A percentile compares a stretch with the other conserved stretches of the same genome.
These are phyloP conservation scores for Coregonus suidteri DNA, from an alignment of 2,797 vertebrate species.

Conservation along the genomic window DNA sequence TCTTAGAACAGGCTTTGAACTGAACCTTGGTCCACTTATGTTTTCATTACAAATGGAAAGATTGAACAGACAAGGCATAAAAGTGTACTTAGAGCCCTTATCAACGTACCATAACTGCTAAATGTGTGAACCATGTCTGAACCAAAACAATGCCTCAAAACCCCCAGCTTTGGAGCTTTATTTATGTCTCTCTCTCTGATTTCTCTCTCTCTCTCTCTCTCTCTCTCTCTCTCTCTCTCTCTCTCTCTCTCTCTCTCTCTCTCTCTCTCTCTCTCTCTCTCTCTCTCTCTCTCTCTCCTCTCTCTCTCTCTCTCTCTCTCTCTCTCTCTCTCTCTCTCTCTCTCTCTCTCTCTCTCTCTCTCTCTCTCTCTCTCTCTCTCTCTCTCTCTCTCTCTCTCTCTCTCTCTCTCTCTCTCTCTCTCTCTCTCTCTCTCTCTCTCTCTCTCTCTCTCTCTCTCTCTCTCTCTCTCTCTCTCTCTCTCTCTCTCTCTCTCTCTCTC, in stretches of 20 bases:
- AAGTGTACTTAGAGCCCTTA: neutral
- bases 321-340: neutral
- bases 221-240: conserved; percentile 18
- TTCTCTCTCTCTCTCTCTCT: neutral
- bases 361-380: neutral
- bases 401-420: neutral
- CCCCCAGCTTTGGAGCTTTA: neutral
- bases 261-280: conserved; percentile 25
- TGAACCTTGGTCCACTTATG: conserved; percentile 50
- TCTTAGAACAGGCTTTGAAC: conserved; percentile 47
- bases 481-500: conserved; percentile 15
- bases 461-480: neutral
- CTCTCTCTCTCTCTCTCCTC: too few relatives aligned
- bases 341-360: conserved; percentile 22
- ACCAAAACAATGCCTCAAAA: conserved; percentile 2
- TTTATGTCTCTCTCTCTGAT: too few relatives aligned
- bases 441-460: neutral
- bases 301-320: neutral
- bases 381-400: conserved; percentile 22
- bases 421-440: neutral
- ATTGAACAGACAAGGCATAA: conserved; percentile 24
- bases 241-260: neutral
- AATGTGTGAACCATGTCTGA: conserved; percentile 17
- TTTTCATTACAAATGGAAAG: conserved; percentile 40
- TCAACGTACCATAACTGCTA: conserved; percentile 25